These are phyloP conservation scores for Dissostichus mawsoni DNA, from an alignment of 2,113 vertebrate species.

Conservation along the genomic window DNA sequence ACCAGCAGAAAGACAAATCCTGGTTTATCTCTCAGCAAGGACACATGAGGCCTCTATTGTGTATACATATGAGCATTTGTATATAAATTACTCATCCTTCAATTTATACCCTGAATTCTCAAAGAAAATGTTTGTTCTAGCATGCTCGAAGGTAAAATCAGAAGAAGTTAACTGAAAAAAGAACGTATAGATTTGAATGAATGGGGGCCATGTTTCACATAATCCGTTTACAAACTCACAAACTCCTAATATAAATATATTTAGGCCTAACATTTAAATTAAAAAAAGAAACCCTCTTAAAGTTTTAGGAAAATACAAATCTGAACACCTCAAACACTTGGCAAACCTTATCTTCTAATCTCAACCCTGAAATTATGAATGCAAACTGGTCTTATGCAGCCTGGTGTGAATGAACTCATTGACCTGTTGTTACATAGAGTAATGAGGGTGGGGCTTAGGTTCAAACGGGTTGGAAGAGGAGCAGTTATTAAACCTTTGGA, in stretches of 20 bases:
- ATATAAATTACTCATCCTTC: too few species aligned
- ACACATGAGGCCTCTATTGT: background rate
- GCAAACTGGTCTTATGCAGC: background rate
- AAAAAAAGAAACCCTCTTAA: too few species aligned
- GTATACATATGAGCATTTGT: background rate
- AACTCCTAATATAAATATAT: too few species aligned
- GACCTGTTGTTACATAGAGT: background rate
- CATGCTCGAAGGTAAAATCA: too few species aligned
- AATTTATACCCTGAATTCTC: too few species aligned
- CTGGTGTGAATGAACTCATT: background rate
- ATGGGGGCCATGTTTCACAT: too few species aligned
- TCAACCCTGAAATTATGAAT: background rate
- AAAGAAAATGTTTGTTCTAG: too few species aligned
- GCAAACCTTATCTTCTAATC: background rate
- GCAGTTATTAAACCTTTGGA: conserved; percentile 3
- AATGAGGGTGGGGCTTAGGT: background rate
- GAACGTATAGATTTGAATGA: too few species aligned
- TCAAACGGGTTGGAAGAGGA: background rate
- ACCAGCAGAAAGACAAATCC: conserved; percentile 12
- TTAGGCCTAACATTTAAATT: too few species aligned
- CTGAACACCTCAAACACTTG: background rate
- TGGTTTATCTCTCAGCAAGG: background rate
- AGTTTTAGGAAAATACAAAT: background rate
- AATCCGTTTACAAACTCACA: too few species aligned
- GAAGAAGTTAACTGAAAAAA: too few species aligned